Evolutionary conservation across 2,888 invertebrate genomes (phyloP), one percentile per base, ranked within the genome.

Genomic region (Watsonalla cultraria): DNA sequence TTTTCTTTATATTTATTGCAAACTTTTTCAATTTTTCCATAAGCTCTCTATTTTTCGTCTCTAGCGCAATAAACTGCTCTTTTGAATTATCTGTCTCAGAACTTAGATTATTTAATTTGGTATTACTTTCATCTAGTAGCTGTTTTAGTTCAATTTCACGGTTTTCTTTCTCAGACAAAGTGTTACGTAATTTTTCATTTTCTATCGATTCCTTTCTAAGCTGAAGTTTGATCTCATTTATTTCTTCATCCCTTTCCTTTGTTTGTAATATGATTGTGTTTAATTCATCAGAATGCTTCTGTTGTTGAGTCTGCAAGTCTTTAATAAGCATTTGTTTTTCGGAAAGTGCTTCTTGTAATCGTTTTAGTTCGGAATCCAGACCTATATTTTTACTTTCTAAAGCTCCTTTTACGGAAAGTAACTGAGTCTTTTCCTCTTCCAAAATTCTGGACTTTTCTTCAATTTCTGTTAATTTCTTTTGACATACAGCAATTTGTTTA

Each of bases 21-120:
- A 95, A 93, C 70, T 96, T 96, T 72, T 96, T 96, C 72, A 96
- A 91, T 79, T 95, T 96, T 54, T 96, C 95, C 53, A 94, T 78
- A 58, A 95, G 92, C 51, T 94, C 93, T 67, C 93, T 94, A 61
- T 93, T 93, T 72, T 94, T 95, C 7, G 74, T 84, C 68, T 94
- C 94, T 0, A 93, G 69, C 11, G 85, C 78, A 1, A 65, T 55
- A 52, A 69, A 67, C 72, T 84, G 72, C 68, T 84, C 76, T 74
- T 80, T 63, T 74, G 76, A 62, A 87, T 90, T 57, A 66, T 80
- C 82, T 68, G 92, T 92, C 14, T 86, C 82, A 45, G 74, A 68
- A 33, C 87, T 68, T 51, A 70, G 80, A 56, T 62, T 72, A 14
- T 90, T 81, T 5, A 92, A 64, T 46, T 90, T 88, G 54, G 76